Evolutionary conservation across 2,113 vertebrate genomes (phyloP).

Genomic region (Capricornis sumatraensis): DNA sequence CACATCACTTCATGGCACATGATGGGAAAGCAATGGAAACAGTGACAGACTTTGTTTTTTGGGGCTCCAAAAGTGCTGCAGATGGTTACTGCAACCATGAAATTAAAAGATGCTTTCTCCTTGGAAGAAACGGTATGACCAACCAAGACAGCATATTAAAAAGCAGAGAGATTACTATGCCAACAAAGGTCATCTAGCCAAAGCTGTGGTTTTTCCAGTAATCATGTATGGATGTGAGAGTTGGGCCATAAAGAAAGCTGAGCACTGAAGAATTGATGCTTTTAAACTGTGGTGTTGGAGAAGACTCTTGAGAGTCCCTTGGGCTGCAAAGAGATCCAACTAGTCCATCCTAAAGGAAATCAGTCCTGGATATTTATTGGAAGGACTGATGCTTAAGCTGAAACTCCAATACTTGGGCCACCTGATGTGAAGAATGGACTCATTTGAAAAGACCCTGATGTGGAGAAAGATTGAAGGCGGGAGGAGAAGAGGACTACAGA

Average conservation of each 20-base stretch:
- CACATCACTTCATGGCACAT: background rate
- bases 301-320: background rate
- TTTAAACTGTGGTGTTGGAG: background rate
- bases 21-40: background rate
- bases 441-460: background rate
- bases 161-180: background rate
- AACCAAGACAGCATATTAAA: background rate
- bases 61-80: background rate
- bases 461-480: rapidly evolving
- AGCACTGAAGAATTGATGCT: background rate
- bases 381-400: background rate
- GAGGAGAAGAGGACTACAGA: background rate
- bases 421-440: background rate
- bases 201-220: background rate
- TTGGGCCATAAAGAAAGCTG: background rate
- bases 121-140: background rate
- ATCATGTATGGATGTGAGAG: background rate
- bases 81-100: background rate
- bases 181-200: background rate
- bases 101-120: background rate
- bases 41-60: background rate
- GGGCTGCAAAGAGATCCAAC: background rate
- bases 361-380: background rate
- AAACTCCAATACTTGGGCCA: background rate
- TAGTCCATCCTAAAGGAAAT: background rate